Base-by-base conservation (phyloP, 1,140 invertebrate genomes). In the Drosophila carrolli region DNA sequence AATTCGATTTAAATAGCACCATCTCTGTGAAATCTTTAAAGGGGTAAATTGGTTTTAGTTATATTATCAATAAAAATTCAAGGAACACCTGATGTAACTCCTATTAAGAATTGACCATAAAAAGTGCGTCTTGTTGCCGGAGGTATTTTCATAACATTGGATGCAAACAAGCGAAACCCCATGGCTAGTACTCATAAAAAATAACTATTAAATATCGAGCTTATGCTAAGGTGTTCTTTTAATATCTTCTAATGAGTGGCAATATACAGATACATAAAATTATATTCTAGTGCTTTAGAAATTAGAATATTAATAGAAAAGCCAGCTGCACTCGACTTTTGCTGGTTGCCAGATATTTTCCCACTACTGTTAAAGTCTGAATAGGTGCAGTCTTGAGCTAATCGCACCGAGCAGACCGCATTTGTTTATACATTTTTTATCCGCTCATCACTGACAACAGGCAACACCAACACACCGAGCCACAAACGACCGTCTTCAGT, bases 401-500 rank as follows among this genome's bases (percentile, higher is more conserved):
- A 62, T 53, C 48, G n/a, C 23, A 29, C 4, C 9, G 37, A 32
- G 53, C n/a, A 48, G 73, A 19, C 40, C n/a, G 29, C 16, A 60
- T 66, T 72, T 66, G 44, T 73, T 70, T 60, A 44, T 56, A 56
- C 10, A 59, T 50, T 51, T 59, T 59, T 41, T 61, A 73, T 40
- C 51, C 38, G 65, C 65, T 66, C 77, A 72, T 65, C 78, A 63
- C 67, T 62, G 61, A 29, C 40, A 80, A 44, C 66, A 57, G 56
- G 61, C 53, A 58, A 57, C 53, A 59, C 13, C 70, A 82, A 73
- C 61, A 81, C 70, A 46, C 8, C 35, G 27, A 56, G 37, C 48
- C 8, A 13, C 41, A 50, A 61, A 59, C 67, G 66, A 65, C 43
- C 82, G 78, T 82, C 82, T 85, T 85, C 81, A 84, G 81, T 84